phyloP scores from a whole-genome alignment of 2,113 vertebrate species.

The Sinocyclocheilus grahami region DNA sequence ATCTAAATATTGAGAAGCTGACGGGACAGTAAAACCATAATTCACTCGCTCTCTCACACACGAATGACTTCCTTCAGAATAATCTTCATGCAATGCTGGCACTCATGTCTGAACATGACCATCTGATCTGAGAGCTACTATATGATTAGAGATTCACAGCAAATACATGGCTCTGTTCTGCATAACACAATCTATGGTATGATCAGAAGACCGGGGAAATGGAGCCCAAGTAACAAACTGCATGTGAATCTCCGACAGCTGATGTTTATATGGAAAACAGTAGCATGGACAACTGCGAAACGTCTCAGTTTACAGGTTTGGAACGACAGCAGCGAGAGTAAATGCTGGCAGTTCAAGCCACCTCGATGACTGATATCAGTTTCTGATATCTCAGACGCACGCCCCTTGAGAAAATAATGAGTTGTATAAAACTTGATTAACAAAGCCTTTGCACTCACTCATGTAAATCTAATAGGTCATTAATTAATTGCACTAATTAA shows the following conservation, averaged over 20 bases:
- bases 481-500: slow-evolving; percentile 14
- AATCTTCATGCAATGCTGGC: neutral
- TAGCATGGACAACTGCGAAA: neutral
- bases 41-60: neutral
- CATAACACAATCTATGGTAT: too few relatives aligned
- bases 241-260: too few relatives aligned
- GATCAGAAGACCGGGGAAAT: too few relatives aligned
- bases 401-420: neutral
- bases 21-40: neutral
- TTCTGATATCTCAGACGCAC: neutral
- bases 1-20: too few relatives aligned
- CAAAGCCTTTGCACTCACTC: slow-evolving; percentile 12
- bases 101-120: too few relatives aligned
- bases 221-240: too few relatives aligned
- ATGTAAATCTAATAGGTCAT: neutral
- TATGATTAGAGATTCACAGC: too few relatives aligned
- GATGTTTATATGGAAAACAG: too few relatives aligned
- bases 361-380: too few relatives aligned
- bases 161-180: too few relatives aligned
- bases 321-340: too few relatives aligned
- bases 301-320: neutral
- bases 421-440: neutral
- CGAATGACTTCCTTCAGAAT: neutral
- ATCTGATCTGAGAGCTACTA: too few relatives aligned
- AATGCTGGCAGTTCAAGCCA: neutral